These are phyloP conservation scores for Fulmarus glacialis DNA, from an alignment of 2,113 vertebrate genomes.

Conservation along the genomic window DNA sequence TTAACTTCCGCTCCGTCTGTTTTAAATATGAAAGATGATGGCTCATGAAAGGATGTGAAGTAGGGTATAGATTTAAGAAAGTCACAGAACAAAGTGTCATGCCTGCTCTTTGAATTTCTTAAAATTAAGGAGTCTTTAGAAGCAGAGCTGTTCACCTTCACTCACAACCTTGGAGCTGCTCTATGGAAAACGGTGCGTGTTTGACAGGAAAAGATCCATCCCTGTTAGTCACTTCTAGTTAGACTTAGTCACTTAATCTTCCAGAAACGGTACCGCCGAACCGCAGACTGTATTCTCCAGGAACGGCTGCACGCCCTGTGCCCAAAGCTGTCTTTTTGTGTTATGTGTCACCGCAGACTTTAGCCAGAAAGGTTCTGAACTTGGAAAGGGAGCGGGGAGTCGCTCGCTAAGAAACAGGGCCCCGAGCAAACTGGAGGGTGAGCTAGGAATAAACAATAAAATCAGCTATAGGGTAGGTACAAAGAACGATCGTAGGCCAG, in stretches of 20 bases:
- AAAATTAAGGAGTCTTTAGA: slow-evolving; percentile 76
- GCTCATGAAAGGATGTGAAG: slow-evolving; percentile 73
- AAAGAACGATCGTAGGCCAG: not conserved
- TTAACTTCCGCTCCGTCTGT: slow-evolving; percentile 50
- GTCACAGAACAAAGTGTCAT: slow-evolving; percentile 72
- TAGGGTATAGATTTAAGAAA: slow-evolving; percentile 72
- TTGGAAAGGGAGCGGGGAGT: slow-evolving; percentile 21
- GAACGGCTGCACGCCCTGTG: not conserved
- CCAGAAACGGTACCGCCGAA: not conserved
- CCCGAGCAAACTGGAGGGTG: not conserved
- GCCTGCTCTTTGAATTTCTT: slow-evolving; percentile 76
- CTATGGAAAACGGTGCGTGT: not conserved
- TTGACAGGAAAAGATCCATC: slow-evolving; percentile 53
- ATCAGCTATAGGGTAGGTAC: slow-evolving; percentile 38
- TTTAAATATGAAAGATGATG: slow-evolving; percentile 76
- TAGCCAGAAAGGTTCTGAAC: slow-evolving; percentile 56
- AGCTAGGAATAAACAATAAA: slow-evolving; percentile 56
- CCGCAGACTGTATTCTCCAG: not conserved
- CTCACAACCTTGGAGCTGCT: slow-evolving; percentile 71
- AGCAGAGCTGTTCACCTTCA: slow-evolving; percentile 72
- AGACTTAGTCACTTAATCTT: slow-evolving; percentile 41
- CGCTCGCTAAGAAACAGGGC: slow-evolving; percentile 5
- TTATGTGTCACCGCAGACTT: not conserved
- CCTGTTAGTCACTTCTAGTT: slow-evolving; percentile 57
- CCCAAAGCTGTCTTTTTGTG: slow-evolving; percentile 55